Percentiles rank a stretch among this genome's conserved stretches.
These are phyloP conservation scores for Amorpha juglandis DNA, from an alignment of 2,888 invertebrate genomes.

Conservation along the genomic window DNA sequence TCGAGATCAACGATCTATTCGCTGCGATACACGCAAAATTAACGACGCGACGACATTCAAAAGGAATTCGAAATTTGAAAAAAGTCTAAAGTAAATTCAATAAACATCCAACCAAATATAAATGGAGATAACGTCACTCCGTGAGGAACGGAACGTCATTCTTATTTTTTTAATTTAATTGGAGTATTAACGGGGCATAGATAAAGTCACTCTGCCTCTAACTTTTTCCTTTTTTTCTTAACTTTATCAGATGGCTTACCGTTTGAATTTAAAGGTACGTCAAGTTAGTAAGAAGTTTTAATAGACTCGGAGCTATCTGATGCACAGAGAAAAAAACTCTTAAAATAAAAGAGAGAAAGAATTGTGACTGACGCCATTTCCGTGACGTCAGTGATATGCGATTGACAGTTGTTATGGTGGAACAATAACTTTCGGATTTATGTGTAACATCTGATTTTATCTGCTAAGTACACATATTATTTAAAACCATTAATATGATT, in stretches of 20 bases:
- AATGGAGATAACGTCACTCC: constrained; percentile 55
- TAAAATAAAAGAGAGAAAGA: constrained; percentile 54
- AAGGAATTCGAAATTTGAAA: constrained; percentile 33
- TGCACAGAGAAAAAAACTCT: constrained; percentile 63
- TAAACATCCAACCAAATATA: constrained; percentile 48
- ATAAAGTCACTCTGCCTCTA: constrained; percentile 72
- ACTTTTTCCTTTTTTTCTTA: constrained; percentile 52
- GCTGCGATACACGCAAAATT: constrained; percentile 54
- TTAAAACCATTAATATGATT: neutral
- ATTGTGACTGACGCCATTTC: constrained; percentile 17
- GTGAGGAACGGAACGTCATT: constrained; percentile 64
- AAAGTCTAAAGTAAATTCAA: constrained; percentile 45
- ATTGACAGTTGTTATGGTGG: constrained; percentile 24
- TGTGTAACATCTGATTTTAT: constrained; percentile 17
- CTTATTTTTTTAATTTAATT: constrained; percentile 78
- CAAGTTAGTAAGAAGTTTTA: constrained; percentile 78
- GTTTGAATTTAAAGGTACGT: constrained; percentile 81
- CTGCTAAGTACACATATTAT: constrained; percentile 17
- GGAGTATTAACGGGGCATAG: constrained; percentile 79
- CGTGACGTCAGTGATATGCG: constrained; percentile 24
- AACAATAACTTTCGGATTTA: constrained; percentile 16
- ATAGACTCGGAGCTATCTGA: constrained; percentile 78
- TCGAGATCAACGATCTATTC: constrained; percentile 53
- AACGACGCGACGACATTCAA: constrained; percentile 48
- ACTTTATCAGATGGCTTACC: constrained; percentile 81